phyloP scores from a whole-genome alignment of 2,888 invertebrate species.

The Hydriomena furcata region DNA sequence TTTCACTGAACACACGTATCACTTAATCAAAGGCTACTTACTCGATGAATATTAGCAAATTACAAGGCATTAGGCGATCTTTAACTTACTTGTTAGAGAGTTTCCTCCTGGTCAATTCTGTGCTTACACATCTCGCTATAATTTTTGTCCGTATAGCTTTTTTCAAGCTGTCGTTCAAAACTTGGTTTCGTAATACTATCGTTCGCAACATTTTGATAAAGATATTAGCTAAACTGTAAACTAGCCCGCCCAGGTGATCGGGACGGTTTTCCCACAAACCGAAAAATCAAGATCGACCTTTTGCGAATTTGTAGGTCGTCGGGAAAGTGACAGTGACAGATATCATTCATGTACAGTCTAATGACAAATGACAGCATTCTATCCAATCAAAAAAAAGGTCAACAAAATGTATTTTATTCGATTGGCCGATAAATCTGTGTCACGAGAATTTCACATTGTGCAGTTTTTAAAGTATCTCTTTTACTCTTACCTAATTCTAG shows the following conservation, averaged over 20 bases:
- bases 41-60: conserved; percentile 2
- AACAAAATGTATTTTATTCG: too few species aligned
- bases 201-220: conserved; percentile 88
- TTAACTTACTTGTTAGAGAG: conserved; percentile 82
- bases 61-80: neutral
- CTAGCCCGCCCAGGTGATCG: conserved; percentile 67
- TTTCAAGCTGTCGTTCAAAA: conserved; percentile 85
- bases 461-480: too few species aligned
- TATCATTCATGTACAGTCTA: too few species aligned
- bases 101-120: conserved; percentile 85
- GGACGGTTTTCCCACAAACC: conserved; percentile 64
- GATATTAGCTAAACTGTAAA: conserved; percentile 56
- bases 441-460: too few species aligned
- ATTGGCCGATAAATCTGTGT: too few species aligned
- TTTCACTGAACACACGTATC: neutral
- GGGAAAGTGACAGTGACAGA: conserved; percentile 31
- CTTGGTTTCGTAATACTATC: conserved; percentile 87
- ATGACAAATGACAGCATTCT: conserved; percentile 27
- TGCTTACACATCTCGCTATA: conserved; percentile 83
- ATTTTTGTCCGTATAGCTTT: conserved; percentile 84
- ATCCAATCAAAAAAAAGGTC: conserved; percentile 27
- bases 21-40: neutral
- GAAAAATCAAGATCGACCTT: conserved; percentile 69
- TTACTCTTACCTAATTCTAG: too few species aligned
- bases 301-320: conserved; percentile 74